phyloP scores from a whole-genome alignment of 1,140 invertebrate genomes.

The Tetranychus urticae region DNA sequence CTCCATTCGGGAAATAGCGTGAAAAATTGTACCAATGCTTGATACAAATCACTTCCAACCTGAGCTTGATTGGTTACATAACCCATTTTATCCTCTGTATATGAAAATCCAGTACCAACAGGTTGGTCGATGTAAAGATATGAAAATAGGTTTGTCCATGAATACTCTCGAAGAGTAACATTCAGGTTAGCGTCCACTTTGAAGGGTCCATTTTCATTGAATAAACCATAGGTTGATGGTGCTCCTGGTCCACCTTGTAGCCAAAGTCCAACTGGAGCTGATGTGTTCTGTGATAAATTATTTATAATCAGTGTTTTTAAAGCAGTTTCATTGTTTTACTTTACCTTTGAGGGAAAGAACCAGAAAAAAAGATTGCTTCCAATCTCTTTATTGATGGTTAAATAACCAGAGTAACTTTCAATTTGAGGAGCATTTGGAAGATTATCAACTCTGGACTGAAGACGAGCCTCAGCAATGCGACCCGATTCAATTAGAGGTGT shows the following conservation, averaged over 20 bases:
- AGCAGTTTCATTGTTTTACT: not conserved
- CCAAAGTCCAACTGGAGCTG: conserved; percentile 48
- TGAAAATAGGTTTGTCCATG: conserved; percentile 46
- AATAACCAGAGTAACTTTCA: conserved; percentile 12
- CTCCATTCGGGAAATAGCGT: conserved; percentile 11
- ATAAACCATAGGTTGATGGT: conserved; percentile 50
- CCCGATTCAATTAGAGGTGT: conserved; percentile 6
- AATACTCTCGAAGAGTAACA: conserved; percentile 33
- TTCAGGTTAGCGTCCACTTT: conserved; percentile 26
- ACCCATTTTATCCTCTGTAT: conserved; percentile 7
- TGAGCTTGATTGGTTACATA: conserved; percentile 11
- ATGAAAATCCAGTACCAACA: conserved; percentile 34
- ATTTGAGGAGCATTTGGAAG: conserved; percentile 4
- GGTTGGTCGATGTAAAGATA: conserved; percentile 67
- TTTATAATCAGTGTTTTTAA: not conserved
- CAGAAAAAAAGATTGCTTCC: conserved; percentile 14
- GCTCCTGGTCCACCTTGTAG: conserved; percentile 59
- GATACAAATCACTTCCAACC: conserved; percentile 11
- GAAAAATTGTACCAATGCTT: conserved; percentile 14
- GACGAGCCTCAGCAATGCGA: not conserved
- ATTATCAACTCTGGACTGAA: not conserved
- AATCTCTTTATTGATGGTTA: conserved; percentile 12
- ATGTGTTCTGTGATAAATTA: not conserved
- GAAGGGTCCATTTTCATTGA: conserved; percentile 56
- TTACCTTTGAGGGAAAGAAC: conserved; percentile 10